Evolutionary conservation across 2,113 vertebrate genomes (phyloP).

Genomic region (Chamaea fasciata): DNA sequence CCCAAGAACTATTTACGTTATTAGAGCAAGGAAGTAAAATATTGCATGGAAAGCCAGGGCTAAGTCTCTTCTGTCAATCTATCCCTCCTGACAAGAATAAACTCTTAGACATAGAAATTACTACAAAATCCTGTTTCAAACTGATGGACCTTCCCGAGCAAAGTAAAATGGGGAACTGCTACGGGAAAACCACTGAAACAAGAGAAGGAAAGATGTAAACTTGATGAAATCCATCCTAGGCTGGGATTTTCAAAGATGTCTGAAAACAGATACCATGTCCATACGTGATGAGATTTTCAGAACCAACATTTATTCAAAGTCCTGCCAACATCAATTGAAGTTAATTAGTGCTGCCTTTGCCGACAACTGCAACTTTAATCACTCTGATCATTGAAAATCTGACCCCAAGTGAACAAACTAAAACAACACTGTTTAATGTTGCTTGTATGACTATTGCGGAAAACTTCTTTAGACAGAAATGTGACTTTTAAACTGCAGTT

Average conservation of each 20-base stretch:
- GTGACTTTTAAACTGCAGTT: constrained; percentile 18
- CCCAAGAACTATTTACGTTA: neutral
- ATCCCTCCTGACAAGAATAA: neutral
- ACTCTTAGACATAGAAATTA: neutral
- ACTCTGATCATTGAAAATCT: neutral
- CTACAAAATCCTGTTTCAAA: neutral
- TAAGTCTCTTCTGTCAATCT: neutral
- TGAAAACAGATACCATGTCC: neutral
- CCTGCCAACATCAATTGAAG: neutral
- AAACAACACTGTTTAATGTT: neutral
- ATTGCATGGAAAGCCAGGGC: neutral
- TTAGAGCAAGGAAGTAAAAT: neutral
- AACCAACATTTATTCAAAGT: neutral
- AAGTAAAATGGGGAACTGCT: neutral
- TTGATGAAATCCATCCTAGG: neutral
- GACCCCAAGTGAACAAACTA: neutral
- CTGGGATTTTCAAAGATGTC: neutral
- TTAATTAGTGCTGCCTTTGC: neutral
- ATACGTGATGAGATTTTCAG: neutral
- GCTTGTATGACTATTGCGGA: neutral
- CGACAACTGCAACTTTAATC: neutral
- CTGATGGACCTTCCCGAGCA: neutral
- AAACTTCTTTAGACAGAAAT: constrained; percentile 4
- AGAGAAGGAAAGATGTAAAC: neutral
- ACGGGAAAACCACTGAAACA: neutral